phyloP scores from a whole-genome alignment of 2,888 invertebrate species.

The Pyrgus malvae region DNA sequence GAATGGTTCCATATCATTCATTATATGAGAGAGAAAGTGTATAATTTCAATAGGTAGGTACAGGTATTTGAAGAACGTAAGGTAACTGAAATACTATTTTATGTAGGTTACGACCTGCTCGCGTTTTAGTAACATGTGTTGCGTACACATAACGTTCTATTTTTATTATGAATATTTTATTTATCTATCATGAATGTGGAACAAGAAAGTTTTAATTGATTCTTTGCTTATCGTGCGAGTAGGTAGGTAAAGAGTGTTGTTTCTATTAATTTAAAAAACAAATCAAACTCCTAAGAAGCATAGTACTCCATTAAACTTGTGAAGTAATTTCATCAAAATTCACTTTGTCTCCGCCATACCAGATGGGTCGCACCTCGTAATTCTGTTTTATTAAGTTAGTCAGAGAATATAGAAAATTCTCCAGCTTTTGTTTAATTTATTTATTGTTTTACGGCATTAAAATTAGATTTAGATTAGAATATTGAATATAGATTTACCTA shows the following conservation, averaged over 20 bases:
- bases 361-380: conserved; percentile 72
- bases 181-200: not conserved
- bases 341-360: conserved; percentile 69
- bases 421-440: conserved; percentile 38
- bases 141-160: too few relatives aligned
- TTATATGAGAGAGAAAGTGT: too few relatives aligned
- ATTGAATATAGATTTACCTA: not conserved
- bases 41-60: too few relatives aligned
- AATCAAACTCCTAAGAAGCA: conserved; percentile 45
- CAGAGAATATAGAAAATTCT: conserved; percentile 67
- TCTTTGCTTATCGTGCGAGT: not conserved
- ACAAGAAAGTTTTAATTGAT: conserved; percentile 6
- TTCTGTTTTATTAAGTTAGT: conserved; percentile 73
- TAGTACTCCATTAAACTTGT: conserved; percentile 73
- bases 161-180: too few relatives aligned
- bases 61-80: too few relatives aligned
- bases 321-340: conserved; percentile 76
- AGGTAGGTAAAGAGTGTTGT: conserved; percentile 6
- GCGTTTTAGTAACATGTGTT: too few relatives aligned
- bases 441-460: conserved; percentile 30
- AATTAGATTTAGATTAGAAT: conserved; percentile 8
- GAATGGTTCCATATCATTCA: too few relatives aligned
- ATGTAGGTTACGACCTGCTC: too few relatives aligned
- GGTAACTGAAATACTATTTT: too few relatives aligned
- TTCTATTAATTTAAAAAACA: conserved; percentile 31